Base-by-base conservation (phyloP, 64 coral and sea anemone genomes). In the Actinia equina region DNA sequence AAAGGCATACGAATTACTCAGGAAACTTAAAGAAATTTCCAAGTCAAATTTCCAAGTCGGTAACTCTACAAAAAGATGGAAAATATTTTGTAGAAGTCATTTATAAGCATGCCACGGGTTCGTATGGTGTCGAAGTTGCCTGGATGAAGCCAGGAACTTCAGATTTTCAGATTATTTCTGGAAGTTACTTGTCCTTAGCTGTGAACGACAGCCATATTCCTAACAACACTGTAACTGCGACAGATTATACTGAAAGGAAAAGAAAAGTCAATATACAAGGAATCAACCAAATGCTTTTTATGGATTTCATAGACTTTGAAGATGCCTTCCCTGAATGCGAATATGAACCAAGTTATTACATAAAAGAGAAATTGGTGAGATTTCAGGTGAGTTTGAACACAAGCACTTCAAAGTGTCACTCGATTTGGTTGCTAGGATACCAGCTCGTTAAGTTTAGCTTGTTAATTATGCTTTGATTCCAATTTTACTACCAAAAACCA, bases 261-360 rank as follows among this genome's bases (percentile, higher is more conserved):
- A 44, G 69, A 83, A n/a, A 87, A 26, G 52, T 69, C 62, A 23
- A 37, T 87, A 83, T 18, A 16, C 80, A 53, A 27, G 82, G 83
- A 53, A 23, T 55, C 9, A 82, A 71, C 20, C 57, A 84, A 23
- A 52, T 92, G 82, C 79, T 85, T 1, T 96, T 90, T 22, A 69
- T 93, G 85, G 57, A 85, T n/a, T 58, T 69, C 49, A 53, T 86
- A 20, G 81, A 88, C 23, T 37, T 84, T 55, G 41, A 41, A 7
- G 20, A 82, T 1, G 59, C 88, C 7, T 82, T 96, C 59, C 87
- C 80, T 6, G 65, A 49, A 27, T 96, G 94, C 43, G 41, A 12
- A 30, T 96, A 96, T 53, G 79, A 93, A 87, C 94, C 94, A 49
- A 93, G 94, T 86, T 96, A 96, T 83, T 88, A 90, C 17, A 89